These are phyloP conservation scores for Rhagonycha fulva DNA, from an alignment of 2,888 invertebrate genomes.

Conservation along the genomic window DNA sequence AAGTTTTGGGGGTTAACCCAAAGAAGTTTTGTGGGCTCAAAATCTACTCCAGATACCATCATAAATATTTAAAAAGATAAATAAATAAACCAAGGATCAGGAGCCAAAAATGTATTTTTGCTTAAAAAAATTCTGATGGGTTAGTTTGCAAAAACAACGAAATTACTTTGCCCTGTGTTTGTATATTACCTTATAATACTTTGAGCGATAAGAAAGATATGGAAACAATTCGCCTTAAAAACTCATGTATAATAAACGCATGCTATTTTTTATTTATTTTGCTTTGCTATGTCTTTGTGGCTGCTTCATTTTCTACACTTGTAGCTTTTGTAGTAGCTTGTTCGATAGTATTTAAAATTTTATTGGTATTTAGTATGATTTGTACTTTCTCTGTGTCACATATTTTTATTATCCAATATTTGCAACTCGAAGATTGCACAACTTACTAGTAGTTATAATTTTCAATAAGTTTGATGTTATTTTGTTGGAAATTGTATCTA, in stretches of 20 bases:
- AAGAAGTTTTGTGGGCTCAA: no score
- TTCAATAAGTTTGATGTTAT: neutral
- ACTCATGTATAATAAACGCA: neutral
- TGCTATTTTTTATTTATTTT: neutral
- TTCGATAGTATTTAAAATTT: neutral
- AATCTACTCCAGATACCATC: no score
- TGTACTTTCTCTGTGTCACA: constrained; percentile 36
- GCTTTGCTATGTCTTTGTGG: constrained; percentile 43
- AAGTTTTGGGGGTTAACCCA: no score
- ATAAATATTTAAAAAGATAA: no score
- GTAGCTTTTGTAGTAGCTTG: constrained; percentile 22
- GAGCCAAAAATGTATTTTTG: no score
- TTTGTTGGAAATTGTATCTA: neutral
- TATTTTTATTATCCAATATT: constrained; percentile 22
- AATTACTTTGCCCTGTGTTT: neutral
- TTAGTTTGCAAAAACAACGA: neutral
- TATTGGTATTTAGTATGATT: constrained; percentile 11
- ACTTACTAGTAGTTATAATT: neutral
- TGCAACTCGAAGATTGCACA: neutral
- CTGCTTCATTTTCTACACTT: constrained; percentile 41
- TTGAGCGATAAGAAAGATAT: neutral
- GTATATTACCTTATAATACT: neutral
- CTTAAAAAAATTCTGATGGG: no score
- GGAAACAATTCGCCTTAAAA: neutral
- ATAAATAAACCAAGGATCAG: no score